phyloP scores from a whole-genome alignment of 2,888 invertebrate genomes.

The Drosophila mulleri region DNA sequence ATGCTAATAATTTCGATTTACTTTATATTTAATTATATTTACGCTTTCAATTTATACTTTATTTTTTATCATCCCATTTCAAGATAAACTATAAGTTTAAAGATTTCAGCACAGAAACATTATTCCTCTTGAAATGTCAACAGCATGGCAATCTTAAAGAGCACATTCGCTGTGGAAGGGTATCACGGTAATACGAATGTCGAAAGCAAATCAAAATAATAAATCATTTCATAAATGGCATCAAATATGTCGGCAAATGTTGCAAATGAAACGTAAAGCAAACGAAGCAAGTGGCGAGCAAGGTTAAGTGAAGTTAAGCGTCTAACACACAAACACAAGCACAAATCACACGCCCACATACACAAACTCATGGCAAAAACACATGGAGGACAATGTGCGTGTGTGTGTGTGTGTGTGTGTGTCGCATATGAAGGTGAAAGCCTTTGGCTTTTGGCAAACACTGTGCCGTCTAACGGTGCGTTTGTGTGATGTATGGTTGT shows the following conservation, averaged over 20 bases:
- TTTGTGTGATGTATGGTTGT: slow-evolving; percentile 40
- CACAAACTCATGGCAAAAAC: slow-evolving; percentile 4
- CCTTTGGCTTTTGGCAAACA: slow-evolving; percentile 67
- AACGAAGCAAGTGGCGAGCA: slow-evolving; percentile 70
- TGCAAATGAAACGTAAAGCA: slow-evolving; percentile 79
- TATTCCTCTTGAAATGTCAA: neutral
- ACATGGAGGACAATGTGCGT: slow-evolving; percentile 16
- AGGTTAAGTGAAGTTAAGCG: slow-evolving; percentile 79
- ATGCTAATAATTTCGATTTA: too few species aligned
- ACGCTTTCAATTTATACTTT: too few species aligned
- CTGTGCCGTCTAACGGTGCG: slow-evolving; percentile 49
- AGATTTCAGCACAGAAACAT: neutral
- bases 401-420: slow-evolving; percentile 12
- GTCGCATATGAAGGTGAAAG: slow-evolving; percentile 60
- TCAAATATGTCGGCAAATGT: slow-evolving; percentile 82
- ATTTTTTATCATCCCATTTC: neutral
- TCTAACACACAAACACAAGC: slow-evolving; percentile 55
- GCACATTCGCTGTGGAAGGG: slow-evolving; percentile 16
- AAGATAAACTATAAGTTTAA: neutral
- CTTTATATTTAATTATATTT: too few species aligned
- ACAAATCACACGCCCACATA: slow-evolving; percentile 15
- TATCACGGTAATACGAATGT: slow-evolving; percentile 62
- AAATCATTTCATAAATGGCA: slow-evolving; percentile 79
- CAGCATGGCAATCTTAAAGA: neutral
- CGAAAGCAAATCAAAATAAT: slow-evolving; percentile 79